These are phyloP conservation scores for Pterois miles DNA, from an alignment of 2,797 vertebrate species.

Conservation along the genomic window DNA sequence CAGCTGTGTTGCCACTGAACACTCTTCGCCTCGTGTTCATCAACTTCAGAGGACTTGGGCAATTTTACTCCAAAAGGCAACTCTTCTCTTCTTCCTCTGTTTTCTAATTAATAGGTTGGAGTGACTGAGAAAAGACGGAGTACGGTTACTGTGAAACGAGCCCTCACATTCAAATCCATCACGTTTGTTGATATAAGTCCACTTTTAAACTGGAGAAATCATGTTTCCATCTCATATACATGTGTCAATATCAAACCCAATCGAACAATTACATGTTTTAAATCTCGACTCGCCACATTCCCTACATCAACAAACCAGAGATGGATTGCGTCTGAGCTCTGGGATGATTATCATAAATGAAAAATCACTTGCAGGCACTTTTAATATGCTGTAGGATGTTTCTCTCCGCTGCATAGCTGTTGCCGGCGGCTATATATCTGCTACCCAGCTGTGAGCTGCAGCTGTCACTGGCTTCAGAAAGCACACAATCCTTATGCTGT, in stretches of 20 bases:
- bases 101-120: neutral
- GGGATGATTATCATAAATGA: constrained; percentile 47
- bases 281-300: constrained; percentile 13
- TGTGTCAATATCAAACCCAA: constrained; percentile 1
- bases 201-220: neutral
- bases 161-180: neutral
- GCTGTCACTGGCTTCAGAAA: constrained; percentile 59
- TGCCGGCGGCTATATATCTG: constrained; percentile 60
- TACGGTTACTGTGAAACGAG: neutral
- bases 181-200: neutral
- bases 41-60: constrained; percentile 9
- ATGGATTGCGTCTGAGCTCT: constrained; percentile 5
- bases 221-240: neutral
- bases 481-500: constrained; percentile 45
- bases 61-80: neutral
- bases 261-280: neutral
- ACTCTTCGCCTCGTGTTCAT: constrained; percentile 29
- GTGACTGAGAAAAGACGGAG: neutral
- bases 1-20: constrained; percentile 55
- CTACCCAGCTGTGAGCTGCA: constrained; percentile 72
- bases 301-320: constrained; percentile 31
- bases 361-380: constrained; percentile 45
- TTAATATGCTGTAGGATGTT: constrained; percentile 57
- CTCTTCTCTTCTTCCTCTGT: neutral
- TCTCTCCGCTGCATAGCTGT: constrained; percentile 32